A percentile compares a stretch with the other conserved stretches of the same genome.
phyloP scores from a whole-genome alignment of 2,888 invertebrate species.

The Drosophila rubida region DNA sequence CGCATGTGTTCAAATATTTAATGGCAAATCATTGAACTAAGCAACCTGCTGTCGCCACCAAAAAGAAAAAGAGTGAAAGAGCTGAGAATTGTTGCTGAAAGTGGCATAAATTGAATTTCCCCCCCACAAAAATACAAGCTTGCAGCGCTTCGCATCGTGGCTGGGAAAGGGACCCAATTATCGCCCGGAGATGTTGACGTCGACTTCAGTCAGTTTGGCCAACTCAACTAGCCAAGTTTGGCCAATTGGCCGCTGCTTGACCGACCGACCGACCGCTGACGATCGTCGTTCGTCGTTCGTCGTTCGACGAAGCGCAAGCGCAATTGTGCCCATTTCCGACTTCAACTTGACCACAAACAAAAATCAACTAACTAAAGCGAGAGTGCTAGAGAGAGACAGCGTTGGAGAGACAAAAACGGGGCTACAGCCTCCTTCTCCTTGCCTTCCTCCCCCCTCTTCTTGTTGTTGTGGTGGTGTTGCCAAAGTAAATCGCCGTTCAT shows the following conservation, averaged over 20 bases:
- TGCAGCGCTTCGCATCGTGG: slow-evolving; percentile 18
- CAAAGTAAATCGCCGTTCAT: slow-evolving; percentile 71
- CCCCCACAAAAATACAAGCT: slow-evolving; percentile 2
- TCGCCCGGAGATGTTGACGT: slow-evolving; percentile 66
- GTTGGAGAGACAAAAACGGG: neutral
- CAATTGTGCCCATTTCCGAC: slow-evolving; percentile 75
- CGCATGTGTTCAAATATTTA: slow-evolving; percentile 36
- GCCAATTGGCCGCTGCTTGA: slow-evolving; percentile 21
- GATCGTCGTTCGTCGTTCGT: slow-evolving; percentile 43
- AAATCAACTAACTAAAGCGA: slow-evolving; percentile 37
- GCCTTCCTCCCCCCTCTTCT: neutral
- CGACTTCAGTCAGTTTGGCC: slow-evolving; percentile 50
- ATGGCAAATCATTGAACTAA: slow-evolving; percentile 25
- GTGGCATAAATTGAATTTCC: slow-evolving; percentile 30
- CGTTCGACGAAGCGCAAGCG: slow-evolving; percentile 15
- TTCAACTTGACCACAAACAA: slow-evolving; percentile 69
- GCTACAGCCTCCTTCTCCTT: neutral
- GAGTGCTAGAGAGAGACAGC: slow-evolving; percentile 32
- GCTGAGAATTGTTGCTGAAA: slow-evolving; percentile 40
- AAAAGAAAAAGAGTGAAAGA: slow-evolving; percentile 5
- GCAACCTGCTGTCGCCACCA: slow-evolving; percentile 12
- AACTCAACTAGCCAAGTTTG: slow-evolving; percentile 27
- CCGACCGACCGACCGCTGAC: slow-evolving; percentile 60
- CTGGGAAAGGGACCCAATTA: slow-evolving; percentile 75
- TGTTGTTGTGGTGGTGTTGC: slow-evolving; percentile 49